Conservation (phyloP, 2,113 vertebrate genomes). For the Urocolius indicus region DNA sequence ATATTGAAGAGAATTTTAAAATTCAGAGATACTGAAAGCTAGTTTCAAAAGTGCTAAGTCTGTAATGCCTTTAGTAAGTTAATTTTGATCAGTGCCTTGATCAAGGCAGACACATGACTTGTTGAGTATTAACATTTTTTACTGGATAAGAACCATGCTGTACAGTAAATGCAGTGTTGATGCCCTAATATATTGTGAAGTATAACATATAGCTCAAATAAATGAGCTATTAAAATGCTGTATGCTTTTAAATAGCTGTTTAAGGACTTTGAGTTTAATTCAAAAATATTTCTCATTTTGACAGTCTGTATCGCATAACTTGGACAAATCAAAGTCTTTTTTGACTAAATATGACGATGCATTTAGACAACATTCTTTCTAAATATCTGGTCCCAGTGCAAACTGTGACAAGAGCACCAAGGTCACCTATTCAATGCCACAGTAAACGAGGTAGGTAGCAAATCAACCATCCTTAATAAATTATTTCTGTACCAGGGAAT, state of each 20-base stretch:
- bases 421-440: not conserved
- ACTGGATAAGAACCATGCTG: not conserved
- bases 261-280: not conserved
- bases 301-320: not conserved
- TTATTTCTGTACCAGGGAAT: not conserved
- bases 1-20: not conserved
- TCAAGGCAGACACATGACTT: not conserved
- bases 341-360: not conserved
- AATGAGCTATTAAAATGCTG: not conserved
- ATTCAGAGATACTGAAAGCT: not conserved
- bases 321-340: not conserved
- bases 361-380: not conserved
- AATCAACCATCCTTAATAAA: not conserved
- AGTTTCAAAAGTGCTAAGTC: not conserved
- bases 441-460: not conserved
- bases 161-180: not conserved
- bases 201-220: not conserved
- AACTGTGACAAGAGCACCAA: not conserved
- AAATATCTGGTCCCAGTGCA: not conserved
- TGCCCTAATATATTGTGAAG: not conserved
- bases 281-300: not conserved
- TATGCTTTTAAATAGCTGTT: not conserved
- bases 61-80: not conserved
- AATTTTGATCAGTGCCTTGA: not conserved
- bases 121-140: not conserved